Evolutionary conservation across 2,888 invertebrate species (phyloP), one percentile per base, ranked within the genome.

Genomic region (Coronaproctus castanopsis): DNA sequence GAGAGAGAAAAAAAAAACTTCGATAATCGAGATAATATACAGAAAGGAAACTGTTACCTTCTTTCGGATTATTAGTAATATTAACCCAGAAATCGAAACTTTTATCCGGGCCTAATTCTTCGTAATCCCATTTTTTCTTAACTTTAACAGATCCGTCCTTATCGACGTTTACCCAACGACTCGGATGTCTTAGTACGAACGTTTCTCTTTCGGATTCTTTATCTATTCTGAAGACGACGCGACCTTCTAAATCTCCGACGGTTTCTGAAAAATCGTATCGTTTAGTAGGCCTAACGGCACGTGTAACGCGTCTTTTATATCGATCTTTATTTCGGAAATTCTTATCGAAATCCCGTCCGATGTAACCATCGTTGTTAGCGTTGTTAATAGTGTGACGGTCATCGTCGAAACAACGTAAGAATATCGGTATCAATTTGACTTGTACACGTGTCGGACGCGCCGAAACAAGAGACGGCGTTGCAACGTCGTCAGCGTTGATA

Each of bases 71-170:
- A 72, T 91, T 91, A 61, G 87, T 88, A 68, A 91, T 91, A 59
- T 88, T 89, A 58, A 92, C 91, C 91, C 91, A 92, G 73, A 92
- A 92, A 73, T 92, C 91, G 69, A 92, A 91, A 18, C 89, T 91
- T 72, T 92, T 92, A 75, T 92, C 91, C 1, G 89, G 88, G 23
- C 91, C 91, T 55, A 92, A 74, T 70, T 91, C 91, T 71, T 92
- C 92, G 73, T 89, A 92, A 78, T 92, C 91, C 92, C 92, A 92
- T 81, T 90, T 90, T 81, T 90, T 88, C 75, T 89, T 90, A 65
- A 92, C 91, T 69, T 86, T 82, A 68, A 92, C 90, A 60, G 88
- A 86, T 67, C 92, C 92, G 74, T 87, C 89, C 54, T 86, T 81
- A 72, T 88, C 90, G 58, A 92, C 90, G 54, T 86, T 87, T 60